Evolutionary conservation across 2,888 invertebrate species (phyloP).

Genomic region (Cancer borealis): DNA sequence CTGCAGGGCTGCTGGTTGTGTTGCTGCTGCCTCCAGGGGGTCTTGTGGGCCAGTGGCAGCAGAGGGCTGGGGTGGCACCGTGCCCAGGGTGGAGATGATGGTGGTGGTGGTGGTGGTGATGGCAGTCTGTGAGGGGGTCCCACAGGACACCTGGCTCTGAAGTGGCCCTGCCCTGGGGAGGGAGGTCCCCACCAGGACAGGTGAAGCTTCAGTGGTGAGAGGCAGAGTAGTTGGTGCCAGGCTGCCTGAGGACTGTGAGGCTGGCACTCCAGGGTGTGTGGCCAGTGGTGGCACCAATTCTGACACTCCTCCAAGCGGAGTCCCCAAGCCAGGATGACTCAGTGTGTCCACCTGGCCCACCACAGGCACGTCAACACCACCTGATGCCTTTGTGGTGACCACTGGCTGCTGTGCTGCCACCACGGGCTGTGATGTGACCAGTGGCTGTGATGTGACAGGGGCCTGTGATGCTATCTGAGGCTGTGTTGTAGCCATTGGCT

Average conservation of each 20-base stretch:
- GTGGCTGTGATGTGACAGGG: slow-evolving; percentile 54
- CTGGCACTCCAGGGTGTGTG: slow-evolving; percentile 24
- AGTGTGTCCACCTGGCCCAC: slow-evolving; percentile 26
- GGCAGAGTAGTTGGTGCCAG: slow-evolving; percentile 36
- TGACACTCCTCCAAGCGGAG: not conserved
- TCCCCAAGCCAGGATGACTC: slow-evolving; percentile 23
- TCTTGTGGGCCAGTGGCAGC: not conserved
- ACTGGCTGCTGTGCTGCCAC: slow-evolving; percentile 50
- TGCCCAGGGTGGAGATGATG: slow-evolving; percentile 45
- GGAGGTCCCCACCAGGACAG: not conserved
- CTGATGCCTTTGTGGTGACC: not conserved
- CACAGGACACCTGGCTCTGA: slow-evolving; percentile 42
- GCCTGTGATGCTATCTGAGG: slow-evolving; percentile 53
- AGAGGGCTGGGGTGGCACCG: slow-evolving; percentile 43
- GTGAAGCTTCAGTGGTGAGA: not conserved
- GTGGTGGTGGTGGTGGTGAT: slow-evolving; percentile 43
- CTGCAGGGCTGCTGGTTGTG: slow-evolving; percentile 65
- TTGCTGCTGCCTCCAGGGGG: slow-evolving; percentile 23
- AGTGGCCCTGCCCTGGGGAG: slow-evolving; percentile 26
- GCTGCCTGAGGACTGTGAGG: slow-evolving; percentile 40
- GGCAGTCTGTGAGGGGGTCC: slow-evolving; percentile 49
- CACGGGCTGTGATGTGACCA: slow-evolving; percentile 49
- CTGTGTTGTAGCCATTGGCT: slow-evolving; percentile 54
- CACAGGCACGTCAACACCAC: not conserved
- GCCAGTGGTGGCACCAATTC: slow-evolving; percentile 25